These are phyloP conservation scores for Erebia palarica DNA, from an alignment of 2,888 invertebrate genomes.

Conservation along the genomic window DNA sequence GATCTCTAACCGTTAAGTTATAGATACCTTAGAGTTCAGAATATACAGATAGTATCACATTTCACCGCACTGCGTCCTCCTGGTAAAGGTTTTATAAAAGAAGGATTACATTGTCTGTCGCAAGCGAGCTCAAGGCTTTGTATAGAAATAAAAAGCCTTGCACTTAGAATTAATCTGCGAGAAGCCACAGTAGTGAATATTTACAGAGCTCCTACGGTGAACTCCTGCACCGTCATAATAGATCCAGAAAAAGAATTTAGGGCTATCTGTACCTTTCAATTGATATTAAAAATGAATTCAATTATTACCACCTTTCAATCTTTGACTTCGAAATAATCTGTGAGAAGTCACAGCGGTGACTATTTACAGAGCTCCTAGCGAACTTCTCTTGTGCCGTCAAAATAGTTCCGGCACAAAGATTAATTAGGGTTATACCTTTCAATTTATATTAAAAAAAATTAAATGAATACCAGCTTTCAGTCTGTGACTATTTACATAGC, in stretches of 20 bases:
- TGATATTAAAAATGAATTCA: background rate
- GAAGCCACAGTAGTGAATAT: constrained; percentile 75
- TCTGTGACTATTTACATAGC: constrained; percentile 52
- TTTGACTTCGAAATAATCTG: constrained; percentile 62
- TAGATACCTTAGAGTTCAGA: no score
- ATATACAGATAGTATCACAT: background rate
- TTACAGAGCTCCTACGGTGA: constrained; percentile 56
- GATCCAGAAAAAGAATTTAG: constrained; percentile 54
- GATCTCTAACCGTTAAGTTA: no score
- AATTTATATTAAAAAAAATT: background rate
- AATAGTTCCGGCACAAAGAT: constrained; percentile 58
- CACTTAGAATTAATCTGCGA: constrained; percentile 72
- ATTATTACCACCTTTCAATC: no score
- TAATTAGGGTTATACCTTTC: constrained; percentile 54
- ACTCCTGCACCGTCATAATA: constrained; percentile 59
- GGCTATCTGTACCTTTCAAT: constrained; percentile 50
- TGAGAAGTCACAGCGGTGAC: constrained; percentile 73
- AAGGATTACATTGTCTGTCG: constrained; percentile 26
- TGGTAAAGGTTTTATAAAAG: constrained; percentile 27
- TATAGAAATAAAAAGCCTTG: constrained; percentile 25
- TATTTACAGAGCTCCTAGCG: constrained; percentile 63
- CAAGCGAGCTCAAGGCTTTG: constrained; percentile 23
- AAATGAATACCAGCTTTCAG: background rate
- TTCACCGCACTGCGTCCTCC: background rate
- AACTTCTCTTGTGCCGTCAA: constrained; percentile 51